A percentile compares a stretch with the other conserved stretches of the same genome.
Conservation (phyloP, 1,140 invertebrate genomes). For the Drusus annulatus region DNA sequence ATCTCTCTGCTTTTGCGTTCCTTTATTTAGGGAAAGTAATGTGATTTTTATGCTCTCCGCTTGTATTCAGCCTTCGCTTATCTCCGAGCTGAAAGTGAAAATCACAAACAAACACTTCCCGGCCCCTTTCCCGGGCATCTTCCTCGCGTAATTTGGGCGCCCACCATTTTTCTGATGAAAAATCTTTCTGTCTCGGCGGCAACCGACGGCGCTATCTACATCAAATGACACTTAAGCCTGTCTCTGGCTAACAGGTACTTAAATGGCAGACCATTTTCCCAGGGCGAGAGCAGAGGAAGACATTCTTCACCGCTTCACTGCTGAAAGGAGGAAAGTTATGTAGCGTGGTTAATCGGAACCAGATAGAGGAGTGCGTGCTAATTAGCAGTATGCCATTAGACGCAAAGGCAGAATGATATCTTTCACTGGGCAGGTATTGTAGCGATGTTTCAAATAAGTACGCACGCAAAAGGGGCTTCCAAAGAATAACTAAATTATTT, state of each 20-base stretch:
- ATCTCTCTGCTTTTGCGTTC: slow-evolving; percentile 7
- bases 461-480: no score
- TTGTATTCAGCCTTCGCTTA: slow-evolving; percentile 29
- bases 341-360: slow-evolving; percentile 10
- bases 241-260: slow-evolving; percentile 42
- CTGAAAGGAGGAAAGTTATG: background rate
- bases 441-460: no score
- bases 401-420: no score
- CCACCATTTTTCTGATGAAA: slow-evolving; percentile 46
- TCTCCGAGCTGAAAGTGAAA: slow-evolving; percentile 36
- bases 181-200: slow-evolving; percentile 44
- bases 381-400: background rate
- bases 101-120: slow-evolving; percentile 29
- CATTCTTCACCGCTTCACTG: slow-evolving; percentile 19
- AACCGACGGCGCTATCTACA: slow-evolving; percentile 54
- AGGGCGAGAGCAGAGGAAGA: slow-evolving; percentile 30
- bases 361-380: slow-evolving; percentile 7
- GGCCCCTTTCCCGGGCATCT: slow-evolving; percentile 16
- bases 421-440: no score
- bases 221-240: slow-evolving; percentile 55
- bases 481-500: no score
- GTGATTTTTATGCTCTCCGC: slow-evolving; percentile 38
- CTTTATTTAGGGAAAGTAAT: slow-evolving; percentile 39
- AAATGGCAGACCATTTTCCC: slow-evolving; percentile 50
- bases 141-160: slow-evolving; percentile 39